Evolutionary conservation across 2,113 vertebrate species (phyloP), one percentile per base, ranked within the genome.

Genomic region (Poeciliopsis retropinna): DNA sequence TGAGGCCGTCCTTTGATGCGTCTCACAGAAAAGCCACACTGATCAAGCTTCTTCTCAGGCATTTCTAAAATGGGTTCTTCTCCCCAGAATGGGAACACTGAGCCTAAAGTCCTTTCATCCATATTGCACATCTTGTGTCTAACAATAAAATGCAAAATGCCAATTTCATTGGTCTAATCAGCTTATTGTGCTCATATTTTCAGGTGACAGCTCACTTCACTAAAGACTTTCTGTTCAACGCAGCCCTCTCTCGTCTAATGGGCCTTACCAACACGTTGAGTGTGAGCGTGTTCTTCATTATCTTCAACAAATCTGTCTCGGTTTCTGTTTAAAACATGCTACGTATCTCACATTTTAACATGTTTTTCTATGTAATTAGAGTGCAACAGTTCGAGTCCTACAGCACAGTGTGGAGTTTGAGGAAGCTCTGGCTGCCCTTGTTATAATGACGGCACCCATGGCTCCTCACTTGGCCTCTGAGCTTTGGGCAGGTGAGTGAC

Each of bases 381-480:
- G 95, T 92, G 93, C 94, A 4, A 86, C 95, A 10, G 76, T n/a
- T 32, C 85, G 78, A 41, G 86, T 98, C 34, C 41, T 95, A 47
- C 94, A 95, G 25, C 97, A 98, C 91, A 98, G 97, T 30, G 34
- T 73, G 28, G 97, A 98, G 91, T 99, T 96, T 87, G 97, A 99
- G 91, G 97, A 98, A 57, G 94, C 95, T 3, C 92, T 99, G 73
- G 95, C 96, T 32, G 84, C 93, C 0, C 93, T 99, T 74, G 90
- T 95, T 70, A 75, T 97, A 85, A 97, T 99, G 97, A 81, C 95
- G 0, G 95, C 98, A 4, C 97, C 98, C 1, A 94, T 99, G 96
- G 97, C 96, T 61, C 98, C 98, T 0, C 95, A 97, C 83, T 83
- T 99, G 64, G 90, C 96, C 11, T 99, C 97, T 8, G 98, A 99